Evolutionary conservation across 1,140 invertebrate species (phyloP), one percentile per base, ranked within the genome.

Genomic region (Chelonus insularis): DNA sequence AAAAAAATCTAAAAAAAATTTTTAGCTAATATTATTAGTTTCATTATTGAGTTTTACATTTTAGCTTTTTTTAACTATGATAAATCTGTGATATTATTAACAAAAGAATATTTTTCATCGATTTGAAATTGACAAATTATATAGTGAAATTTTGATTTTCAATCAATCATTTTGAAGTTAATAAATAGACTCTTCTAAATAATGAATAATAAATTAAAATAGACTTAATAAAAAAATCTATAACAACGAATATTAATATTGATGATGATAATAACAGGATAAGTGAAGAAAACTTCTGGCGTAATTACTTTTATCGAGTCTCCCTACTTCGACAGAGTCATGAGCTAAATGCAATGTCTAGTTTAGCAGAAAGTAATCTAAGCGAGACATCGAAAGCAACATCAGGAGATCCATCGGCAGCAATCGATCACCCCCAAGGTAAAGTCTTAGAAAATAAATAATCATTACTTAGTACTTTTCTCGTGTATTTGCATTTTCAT

Each of bases 301-400:
- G 95, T 71, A 99, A 99, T 84, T 99, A 99, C 81, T 99, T 99
- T 84, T 99, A 99, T 84, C 92, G 97, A 75, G 93, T 99, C 62
- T 97, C 94, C 66, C 88, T 99, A 23, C 94, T 99, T 72, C 95
- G 96, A 75, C 97, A 99, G 82, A 96, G 94, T 61, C 94, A 93
- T 76, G 94, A 97, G 76, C 75, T 92, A 37, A 88, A 89, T 47
- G 88, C 88, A 48, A 85, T 89, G 84, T 85, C 85, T 29, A 83
- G 71, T 60, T 72, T 79, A 56, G 70, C 74, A 56, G 78, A 81
- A 58, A 80, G 71, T 60, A 78, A 80, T 66, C 72, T 73, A 68
- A 72, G 66, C 55, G 62, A 76, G 59, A 69, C 69, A 66, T 72
- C 74, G 51, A 72, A n/a, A n/a, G n/a, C n/a, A n/a, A n/a, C n/a